Conservation (phyloP, 2,888 invertebrate species). For the Zeuzera pyrina region DNA sequence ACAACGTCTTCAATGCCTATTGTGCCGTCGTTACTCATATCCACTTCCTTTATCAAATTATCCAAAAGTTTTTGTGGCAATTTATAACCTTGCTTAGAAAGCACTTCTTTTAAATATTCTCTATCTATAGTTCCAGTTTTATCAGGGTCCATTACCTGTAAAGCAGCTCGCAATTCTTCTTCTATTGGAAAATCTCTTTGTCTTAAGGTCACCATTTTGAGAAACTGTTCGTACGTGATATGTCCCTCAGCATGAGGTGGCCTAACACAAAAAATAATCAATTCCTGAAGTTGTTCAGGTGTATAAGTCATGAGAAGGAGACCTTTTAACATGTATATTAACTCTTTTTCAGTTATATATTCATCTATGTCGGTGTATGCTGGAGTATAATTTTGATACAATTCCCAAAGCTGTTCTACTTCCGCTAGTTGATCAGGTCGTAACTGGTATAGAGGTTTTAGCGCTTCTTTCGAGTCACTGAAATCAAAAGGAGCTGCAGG, state of each 20-base stretch:
- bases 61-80: constrained; percentile 39
- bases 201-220: constrained; percentile 51
- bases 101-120: constrained; percentile 40
- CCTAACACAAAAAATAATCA: constrained; percentile 45
- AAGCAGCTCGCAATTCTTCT: constrained; percentile 46
- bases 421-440: constrained; percentile 54
- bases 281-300: constrained; percentile 49
- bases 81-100: constrained; percentile 44
- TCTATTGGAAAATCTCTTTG: constrained; percentile 47
- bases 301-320: constrained; percentile 51
- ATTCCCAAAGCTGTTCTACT: constrained; percentile 54
- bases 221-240: constrained; percentile 50
- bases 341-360: constrained; percentile 53
- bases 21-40: constrained; percentile 54
- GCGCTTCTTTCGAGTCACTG: constrained; percentile 47
- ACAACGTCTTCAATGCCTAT: constrained; percentile 57
- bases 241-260: constrained; percentile 53
- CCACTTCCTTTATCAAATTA: constrained; percentile 55
- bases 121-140: constrained; percentile 41
- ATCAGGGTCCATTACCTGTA: constrained; percentile 45
- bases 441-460: constrained; percentile 43
- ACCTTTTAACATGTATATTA: constrained; percentile 52
- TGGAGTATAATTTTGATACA: constrained; percentile 55
- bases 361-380: constrained; percentile 50
- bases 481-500: constrained; percentile 55